Evolutionary conservation across 1,140 invertebrate genomes (phyloP).

Genomic region (Vanessa tameamea): DNA sequence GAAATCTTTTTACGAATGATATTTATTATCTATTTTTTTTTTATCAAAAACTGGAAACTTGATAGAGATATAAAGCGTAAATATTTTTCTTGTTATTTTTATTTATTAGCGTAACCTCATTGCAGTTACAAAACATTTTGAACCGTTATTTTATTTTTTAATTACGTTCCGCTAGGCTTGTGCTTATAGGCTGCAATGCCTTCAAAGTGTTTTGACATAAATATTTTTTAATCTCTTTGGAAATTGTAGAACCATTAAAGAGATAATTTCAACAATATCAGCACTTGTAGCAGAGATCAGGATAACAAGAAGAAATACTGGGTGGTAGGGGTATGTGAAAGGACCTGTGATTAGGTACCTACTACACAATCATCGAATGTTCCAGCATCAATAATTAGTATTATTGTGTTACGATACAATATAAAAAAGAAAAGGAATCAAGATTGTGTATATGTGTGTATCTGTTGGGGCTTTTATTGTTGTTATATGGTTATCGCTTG

Average conservation of each 20-base stretch:
- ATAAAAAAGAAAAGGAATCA: too few species aligned
- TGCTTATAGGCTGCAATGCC: not conserved
- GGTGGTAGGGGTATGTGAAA: too few species aligned
- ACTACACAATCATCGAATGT: too few species aligned
- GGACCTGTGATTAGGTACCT: too few species aligned
- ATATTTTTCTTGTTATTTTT: not conserved
- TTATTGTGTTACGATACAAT: too few species aligned
- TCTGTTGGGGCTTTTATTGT: constrained; percentile 17
- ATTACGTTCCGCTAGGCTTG: constrained; percentile 12
- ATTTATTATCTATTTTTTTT: not conserved
- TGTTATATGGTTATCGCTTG: constrained; percentile 31
- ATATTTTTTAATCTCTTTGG: constrained; percentile 3
- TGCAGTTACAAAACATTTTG: not conserved
- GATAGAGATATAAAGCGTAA: not conserved
- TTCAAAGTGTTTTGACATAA: constrained; percentile 3
- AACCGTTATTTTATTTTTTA: not conserved
- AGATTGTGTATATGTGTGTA: too few species aligned
- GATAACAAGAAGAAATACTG: too few species aligned
- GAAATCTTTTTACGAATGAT: too few species aligned
- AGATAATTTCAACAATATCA: not conserved
- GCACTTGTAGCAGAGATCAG: not conserved
- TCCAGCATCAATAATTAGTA: too few species aligned
- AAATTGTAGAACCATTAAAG: not conserved
- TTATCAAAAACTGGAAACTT: not conserved
- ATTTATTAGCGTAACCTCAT: not conserved